Base-by-base conservation (phyloP, 2,888 invertebrate species). In the Ichneumoninae sp. region DNA sequence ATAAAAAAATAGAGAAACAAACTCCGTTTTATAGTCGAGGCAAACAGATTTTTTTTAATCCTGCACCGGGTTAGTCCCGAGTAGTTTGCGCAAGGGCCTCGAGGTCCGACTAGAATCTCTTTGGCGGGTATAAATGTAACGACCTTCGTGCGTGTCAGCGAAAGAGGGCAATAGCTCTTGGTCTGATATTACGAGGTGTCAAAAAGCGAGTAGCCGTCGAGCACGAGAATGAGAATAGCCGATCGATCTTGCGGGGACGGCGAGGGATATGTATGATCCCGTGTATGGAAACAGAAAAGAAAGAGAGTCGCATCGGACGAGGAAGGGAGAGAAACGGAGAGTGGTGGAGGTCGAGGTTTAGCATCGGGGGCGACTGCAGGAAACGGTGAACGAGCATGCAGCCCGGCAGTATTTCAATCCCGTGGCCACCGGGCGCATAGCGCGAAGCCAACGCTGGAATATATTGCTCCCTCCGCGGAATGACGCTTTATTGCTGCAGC, bases 401-500 rank as follows among this genome's bases (percentile, higher is more conserved):
- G 84, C 84, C 77, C 69, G 82, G 86, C 87, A 86, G 85, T 86
- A 87, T 86, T 85, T 88, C 87, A 85, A 86, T 87, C 85, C 81
- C 69, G 82, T 65, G 83, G 76, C 66, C 76, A 76, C 76, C 54
- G 76, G 66, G 65, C 66, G 66, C 66, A 54, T 66, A 76, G 36
- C 50, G 40, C 50, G 73, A 26, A 63, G 63, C 73, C 74, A 70
- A 44, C 70, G 85, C 73, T 74, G 83, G 76, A 87, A 86, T 85
- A 88, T 87, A 87, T 88, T 69, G 84, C 86, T 69, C 80, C 71
- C 74, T 83, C 30, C 83, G 83, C 75, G 73, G 86, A 83, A 86
- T 87, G 87, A 85, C 87, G 87, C 60, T 88, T 88, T 85, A 88
- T 85, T 86, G 87, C 85, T 60, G 82, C 69, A 86, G 83, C 87